A percentile compares a stretch with the other conserved stretches of the same genome.
Conservation (phyloP, 2,113 vertebrate genomes). For the Promerops cafer region DNA sequence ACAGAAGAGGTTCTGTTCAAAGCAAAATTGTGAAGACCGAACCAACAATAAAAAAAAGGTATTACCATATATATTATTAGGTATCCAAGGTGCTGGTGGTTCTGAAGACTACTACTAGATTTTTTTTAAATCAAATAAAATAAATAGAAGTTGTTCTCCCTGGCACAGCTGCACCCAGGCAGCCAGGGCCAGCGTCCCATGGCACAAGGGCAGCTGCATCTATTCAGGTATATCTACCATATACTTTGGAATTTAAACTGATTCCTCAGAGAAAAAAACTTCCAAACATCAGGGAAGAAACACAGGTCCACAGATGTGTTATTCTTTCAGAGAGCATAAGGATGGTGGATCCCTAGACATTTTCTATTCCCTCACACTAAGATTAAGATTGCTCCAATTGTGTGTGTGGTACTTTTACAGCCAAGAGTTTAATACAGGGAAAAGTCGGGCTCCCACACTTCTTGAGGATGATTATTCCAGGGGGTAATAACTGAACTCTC, state of each 20-base stretch:
- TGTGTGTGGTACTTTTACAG: not conserved
- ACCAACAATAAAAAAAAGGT: not conserved
- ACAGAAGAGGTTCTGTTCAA: not conserved
- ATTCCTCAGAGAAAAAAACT: not conserved
- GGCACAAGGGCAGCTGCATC: not conserved
- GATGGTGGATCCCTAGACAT: not conserved
- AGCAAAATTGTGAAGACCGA: not conserved
- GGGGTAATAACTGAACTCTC: not conserved
- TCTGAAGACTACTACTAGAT: not conserved
- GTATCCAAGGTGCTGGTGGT: not conserved
- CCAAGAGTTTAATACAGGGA: not conserved
- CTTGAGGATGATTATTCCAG: not conserved
- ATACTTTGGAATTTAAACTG: not conserved
- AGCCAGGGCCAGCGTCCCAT: not conserved
- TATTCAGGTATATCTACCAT: not conserved
- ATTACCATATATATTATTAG: not conserved
- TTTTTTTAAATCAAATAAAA: not conserved
- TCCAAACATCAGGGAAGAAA: not conserved
- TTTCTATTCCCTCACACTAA: not conserved
- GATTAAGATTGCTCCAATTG: not conserved
- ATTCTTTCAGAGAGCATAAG: not conserved
- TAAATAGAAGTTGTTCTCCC: not conserved
- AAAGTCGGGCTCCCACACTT: not conserved
- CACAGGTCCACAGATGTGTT: not conserved
- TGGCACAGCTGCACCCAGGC: not conserved